Evolutionary conservation across 2,797 vertebrate species (phyloP), one percentile per base, ranked within the genome.

Genomic region (Okamejei kenojei): DNA sequence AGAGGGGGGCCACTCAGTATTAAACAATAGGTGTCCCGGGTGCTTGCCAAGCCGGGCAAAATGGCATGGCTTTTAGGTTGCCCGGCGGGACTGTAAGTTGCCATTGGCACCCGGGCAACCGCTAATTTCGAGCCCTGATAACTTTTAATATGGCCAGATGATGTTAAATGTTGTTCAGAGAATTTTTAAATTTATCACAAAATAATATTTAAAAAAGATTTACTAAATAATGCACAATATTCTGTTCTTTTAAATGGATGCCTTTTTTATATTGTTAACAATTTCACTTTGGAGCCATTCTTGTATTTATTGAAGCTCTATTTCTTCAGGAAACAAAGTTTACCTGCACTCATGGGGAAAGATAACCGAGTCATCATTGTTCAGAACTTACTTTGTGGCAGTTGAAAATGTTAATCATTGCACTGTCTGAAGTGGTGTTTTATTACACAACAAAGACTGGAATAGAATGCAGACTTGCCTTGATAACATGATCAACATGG

Each of bases 351-450:
- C 68, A 73, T 71, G 29, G 71, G 29, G 90, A 92, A 58, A 76
- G 26, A 26, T 45, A 54, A 26, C 74, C 10, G 61, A 19, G 38
- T 71, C 38, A 92, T 92, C 90, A 91, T 91, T 91, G 86, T 74
- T 13, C 68, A 74, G 35, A 71, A 21, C 71, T 45, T 74, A 92
- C 71, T 92, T 91, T 74, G 54, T 92, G 23, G 23, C 10, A 92
- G 45, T 92, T 92, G 90, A 71, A 92, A 74, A 74, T 76, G 35
- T 92, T 92, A 23, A 71, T 76, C 71, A 92, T 76, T 92, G 38
- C 32, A 45, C 35, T 91, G 88, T 91, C 88, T 45, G 21, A 26
- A 21, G 76, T 90, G 38, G 90, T 92, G 90, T 38, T 76, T 11
- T 38, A 58, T 45, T 54, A 74, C 35, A 38, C 71, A 54, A 58